Evolutionary conservation across 2,888 invertebrate genomes (phyloP).

Genomic region (Melangyna quadrimaculata): DNA sequence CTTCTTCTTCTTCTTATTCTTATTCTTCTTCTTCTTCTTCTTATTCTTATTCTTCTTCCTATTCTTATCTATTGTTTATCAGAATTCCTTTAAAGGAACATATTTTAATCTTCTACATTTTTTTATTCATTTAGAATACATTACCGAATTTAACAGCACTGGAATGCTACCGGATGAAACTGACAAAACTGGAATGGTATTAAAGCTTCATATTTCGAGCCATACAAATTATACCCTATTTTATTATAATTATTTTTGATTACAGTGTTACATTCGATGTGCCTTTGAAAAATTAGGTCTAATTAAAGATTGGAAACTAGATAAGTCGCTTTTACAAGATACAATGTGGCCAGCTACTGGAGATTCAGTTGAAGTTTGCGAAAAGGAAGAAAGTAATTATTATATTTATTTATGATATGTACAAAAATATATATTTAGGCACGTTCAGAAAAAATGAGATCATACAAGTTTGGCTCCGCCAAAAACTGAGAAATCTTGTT

Average conservation of each 20-base stretch:
- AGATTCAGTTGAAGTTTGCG: slow-evolving; percentile 78
- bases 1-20: no score
- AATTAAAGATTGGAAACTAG: slow-evolving; percentile 81
- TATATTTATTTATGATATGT: no score
- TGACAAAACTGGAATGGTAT: slow-evolving; percentile 83
- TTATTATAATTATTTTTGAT: background rate
- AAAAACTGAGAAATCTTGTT: no score
- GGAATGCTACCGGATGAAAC: slow-evolving; percentile 83
- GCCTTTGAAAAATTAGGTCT: slow-evolving; percentile 82
- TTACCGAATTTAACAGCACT: slow-evolving; percentile 82
- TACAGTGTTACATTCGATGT: slow-evolving; percentile 83
- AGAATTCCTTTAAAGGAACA: no score
- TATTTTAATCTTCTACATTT: no score
- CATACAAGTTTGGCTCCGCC: no score
- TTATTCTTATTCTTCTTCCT: no score
- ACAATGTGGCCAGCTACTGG: slow-evolving; percentile 80
- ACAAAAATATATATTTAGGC: no score
- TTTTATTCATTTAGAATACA: slow-evolving; percentile 79
- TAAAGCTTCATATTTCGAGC: no score
- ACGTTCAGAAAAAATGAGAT: no score
- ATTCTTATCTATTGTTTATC: no score
- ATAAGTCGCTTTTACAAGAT: slow-evolving; percentile 79
- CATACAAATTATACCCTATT: background rate
- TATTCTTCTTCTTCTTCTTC: no score
- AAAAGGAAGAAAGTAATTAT: slow-evolving; percentile 77